These are phyloP conservation scores for Ochropleura plecta DNA, from an alignment of 2,888 invertebrate genomes.

Conservation along the genomic window DNA sequence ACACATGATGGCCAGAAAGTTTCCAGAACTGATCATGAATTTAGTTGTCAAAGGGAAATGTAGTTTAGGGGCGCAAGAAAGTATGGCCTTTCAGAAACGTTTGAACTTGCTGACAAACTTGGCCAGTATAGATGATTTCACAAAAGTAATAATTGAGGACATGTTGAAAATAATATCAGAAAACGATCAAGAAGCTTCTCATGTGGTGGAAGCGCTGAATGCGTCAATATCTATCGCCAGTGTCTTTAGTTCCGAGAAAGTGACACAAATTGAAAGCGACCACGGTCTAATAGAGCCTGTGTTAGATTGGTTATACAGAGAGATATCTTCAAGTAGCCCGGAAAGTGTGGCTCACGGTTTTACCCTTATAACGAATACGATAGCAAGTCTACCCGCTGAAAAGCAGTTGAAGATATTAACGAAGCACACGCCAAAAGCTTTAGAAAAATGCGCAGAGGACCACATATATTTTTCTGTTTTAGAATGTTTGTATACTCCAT, in stretches of 20 bases:
- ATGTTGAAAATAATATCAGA: conserved; percentile 81
- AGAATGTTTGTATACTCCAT: conserved; percentile 88
- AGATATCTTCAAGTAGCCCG: conserved; percentile 71
- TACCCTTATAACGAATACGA: conserved; percentile 80
- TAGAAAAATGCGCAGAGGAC: conserved; percentile 75
- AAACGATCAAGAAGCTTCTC: conserved; percentile 74
- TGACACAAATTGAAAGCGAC: conserved; percentile 85
- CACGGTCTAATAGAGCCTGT: conserved; percentile 84
- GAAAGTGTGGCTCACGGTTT: conserved; percentile 78
- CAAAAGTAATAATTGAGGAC: conserved; percentile 84
- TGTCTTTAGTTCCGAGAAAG: conserved; percentile 79
- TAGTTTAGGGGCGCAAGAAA: conserved; percentile 79
- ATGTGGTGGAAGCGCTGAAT: conserved; percentile 81
- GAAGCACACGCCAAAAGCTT: conserved; percentile 75
- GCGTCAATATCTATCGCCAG: conserved; percentile 79
- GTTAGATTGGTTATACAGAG: conserved; percentile 80
- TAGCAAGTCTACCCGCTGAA: conserved; percentile 78
- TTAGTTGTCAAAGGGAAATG: conserved; percentile 87
- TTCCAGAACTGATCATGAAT: conserved; percentile 89
- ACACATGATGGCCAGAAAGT: conserved; percentile 87
- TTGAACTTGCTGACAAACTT: conserved; percentile 86
- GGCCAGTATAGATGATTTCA: conserved; percentile 87
- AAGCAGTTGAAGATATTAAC: conserved; percentile 78
- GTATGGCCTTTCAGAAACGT: conserved; percentile 78
- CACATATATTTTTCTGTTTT: conserved; percentile 82